Evolutionary conservation across 2,797 vertebrate genomes (phyloP), one percentile per base, ranked within the genome.

Genomic region (Hafferia zeledoni): DNA sequence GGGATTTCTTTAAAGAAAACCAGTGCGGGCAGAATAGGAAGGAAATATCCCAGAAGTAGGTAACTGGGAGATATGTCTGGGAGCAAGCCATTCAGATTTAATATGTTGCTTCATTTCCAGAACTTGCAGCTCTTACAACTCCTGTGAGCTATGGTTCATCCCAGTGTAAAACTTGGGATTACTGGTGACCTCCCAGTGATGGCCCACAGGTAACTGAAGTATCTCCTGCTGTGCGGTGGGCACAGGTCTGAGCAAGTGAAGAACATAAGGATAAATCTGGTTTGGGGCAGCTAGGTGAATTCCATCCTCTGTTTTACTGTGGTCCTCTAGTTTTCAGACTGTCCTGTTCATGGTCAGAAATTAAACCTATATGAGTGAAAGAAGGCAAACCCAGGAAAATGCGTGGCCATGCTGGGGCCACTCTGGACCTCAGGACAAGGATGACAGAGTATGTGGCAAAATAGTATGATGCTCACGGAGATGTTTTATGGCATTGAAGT

Each of bases 1-100:
- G 17, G 6, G 17, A 33, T 76, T 91, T 91, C 37, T 67, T 79
- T 17, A 69, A 95, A 76, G 47, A 78, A 78, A 89, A 78, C 17
- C 25, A 69, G 2, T 78, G 17, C 33, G 14, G 39, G 6, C 35
- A 71, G 14, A 75, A 82, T 23, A n/a, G 35, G 30, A 89, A 92
- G n/a, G 49, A 86, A 91, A 71, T 70, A 75, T 12, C n/a, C 39
- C 31, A 67, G 35, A 30, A 83, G 12, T 11, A 59, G 10, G 67
- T 87, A 60, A 53, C 50, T 72, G 25, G 10, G 37, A 82, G 39
- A 30, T 57, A 25, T 0, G 0, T 64, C 46, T 86, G 63, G 67
- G 31, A 53, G 50, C 69, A 52, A 93, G 28, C 7, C 28, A 25
- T 64, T 79, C 55, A 75, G 33, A 46, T 85, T 57, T 72, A 18